Evolutionary conservation across 2,113 vertebrate species (phyloP).

Genomic region (Dermatemys mawii): DNA sequence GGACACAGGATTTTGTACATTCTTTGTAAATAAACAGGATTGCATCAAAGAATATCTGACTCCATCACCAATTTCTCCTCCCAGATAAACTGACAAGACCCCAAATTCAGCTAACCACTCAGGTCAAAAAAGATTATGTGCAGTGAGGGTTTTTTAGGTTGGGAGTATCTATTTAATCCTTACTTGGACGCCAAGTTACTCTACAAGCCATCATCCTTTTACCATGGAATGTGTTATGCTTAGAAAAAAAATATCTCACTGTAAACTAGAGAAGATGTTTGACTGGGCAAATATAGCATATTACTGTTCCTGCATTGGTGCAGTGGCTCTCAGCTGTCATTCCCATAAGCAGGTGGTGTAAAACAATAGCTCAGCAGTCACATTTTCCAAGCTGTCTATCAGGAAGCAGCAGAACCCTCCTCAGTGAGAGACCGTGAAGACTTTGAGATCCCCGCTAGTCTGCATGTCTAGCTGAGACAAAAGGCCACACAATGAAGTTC

Average conservation of each 20-base stretch:
- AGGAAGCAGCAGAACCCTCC: not conserved
- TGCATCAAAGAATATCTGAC: not conserved
- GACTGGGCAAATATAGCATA: not conserved
- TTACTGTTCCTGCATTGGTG: not conserved
- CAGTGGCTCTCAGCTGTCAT: conserved; percentile 74
- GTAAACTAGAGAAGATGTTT: conserved; percentile 21
- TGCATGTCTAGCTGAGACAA: not conserved
- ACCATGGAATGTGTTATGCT: not conserved
- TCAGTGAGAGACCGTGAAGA: not conserved
- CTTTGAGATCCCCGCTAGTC: not conserved
- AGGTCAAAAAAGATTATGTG: not conserved
- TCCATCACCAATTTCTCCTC: not conserved
- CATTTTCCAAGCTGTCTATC: not conserved
- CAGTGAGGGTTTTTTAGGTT: not conserved
- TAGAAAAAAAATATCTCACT: not conserved
- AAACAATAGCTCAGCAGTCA: conserved; percentile 46
- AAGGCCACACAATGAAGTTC: conserved; percentile 48
- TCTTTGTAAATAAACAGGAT: accelerated
- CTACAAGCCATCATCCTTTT: not conserved
- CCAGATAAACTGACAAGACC: not conserved
- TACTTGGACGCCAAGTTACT: not conserved
- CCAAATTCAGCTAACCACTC: not conserved
- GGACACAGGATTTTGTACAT: too few relatives aligned
- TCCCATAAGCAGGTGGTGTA: conserved; percentile 76
- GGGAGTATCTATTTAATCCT: not conserved